phyloP scores from a whole-genome alignment of 2,888 invertebrate species.

The Leptopterna dolabrata region DNA sequence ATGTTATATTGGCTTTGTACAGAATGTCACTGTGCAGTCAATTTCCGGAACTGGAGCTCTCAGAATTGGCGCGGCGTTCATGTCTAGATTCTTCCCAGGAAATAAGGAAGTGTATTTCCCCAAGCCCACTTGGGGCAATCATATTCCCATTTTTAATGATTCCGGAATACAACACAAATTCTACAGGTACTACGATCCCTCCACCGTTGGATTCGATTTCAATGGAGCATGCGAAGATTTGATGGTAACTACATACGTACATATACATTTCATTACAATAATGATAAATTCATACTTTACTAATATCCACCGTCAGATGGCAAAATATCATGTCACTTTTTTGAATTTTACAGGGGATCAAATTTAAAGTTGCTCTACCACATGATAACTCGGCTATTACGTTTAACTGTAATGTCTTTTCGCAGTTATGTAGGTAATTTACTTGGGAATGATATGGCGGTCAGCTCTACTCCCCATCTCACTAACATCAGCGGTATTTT shows the following conservation, averaged over 20 bases:
- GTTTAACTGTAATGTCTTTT: too few species aligned
- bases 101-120: constrained; percentile 89
- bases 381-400: too few species aligned
- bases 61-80: constrained; percentile 90
- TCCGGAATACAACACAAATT: constrained; percentile 85
- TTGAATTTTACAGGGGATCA: too few species aligned
- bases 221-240: constrained; percentile 91
- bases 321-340: too few species aligned
- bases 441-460: too few species aligned
- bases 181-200: constrained; percentile 94
- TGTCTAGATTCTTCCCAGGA: constrained; percentile 82
- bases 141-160: constrained; percentile 92
- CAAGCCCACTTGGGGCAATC: constrained; percentile 98
- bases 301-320: not conserved
- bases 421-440: too few species aligned
- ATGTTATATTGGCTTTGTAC: constrained; percentile 35
- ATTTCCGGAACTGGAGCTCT: constrained; percentile 97
- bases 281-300: too few species aligned
- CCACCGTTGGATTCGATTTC: constrained; percentile 93
- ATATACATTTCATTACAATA: not conserved
- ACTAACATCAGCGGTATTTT: too few species aligned
- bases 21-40: constrained; percentile 81
- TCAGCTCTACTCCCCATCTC: too few species aligned
- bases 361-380: too few species aligned
- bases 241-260: constrained; percentile 75